phyloP scores from a whole-genome alignment of 37 sponge, comb jelly and placozoan species.

The Diacarnus erythraeanus region DNA sequence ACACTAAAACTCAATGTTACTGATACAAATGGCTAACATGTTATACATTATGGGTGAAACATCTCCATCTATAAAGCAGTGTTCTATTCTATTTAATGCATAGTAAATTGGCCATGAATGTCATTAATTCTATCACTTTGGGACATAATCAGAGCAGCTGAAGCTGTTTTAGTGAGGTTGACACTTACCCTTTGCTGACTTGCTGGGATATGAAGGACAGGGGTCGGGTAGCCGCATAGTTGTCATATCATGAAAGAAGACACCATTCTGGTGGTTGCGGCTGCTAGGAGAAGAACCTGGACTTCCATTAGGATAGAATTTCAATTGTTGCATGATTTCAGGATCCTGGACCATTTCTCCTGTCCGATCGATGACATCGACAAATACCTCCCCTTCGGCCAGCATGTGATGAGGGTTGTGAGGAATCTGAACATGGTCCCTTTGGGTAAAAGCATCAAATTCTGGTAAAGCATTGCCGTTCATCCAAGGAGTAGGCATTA shows the following conservation, averaged over 20 bases:
- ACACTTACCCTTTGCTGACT: not conserved
- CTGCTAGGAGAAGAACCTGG: constrained; percentile 3
- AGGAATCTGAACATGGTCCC: not conserved
- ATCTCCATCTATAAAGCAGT: no score
- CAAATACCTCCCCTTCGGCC: constrained; percentile 5
- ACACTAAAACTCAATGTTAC: not conserved
- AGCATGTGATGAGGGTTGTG: not conserved
- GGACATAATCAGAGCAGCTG: no score
- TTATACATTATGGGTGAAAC: no score
- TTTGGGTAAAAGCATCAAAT: not conserved
- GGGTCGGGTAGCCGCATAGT: not conserved
- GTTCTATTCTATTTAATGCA: no score
- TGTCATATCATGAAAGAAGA: not conserved
- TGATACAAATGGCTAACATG: no score
- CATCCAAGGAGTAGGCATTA: not conserved
- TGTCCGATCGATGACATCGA: constrained; percentile 15
- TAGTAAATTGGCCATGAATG: not conserved
- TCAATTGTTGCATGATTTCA: not conserved
- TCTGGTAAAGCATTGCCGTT: not conserved
- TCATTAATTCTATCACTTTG: not conserved
- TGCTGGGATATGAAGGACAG: not conserved
- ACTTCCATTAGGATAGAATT: not conserved
- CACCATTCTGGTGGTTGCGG: not conserved
- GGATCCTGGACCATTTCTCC: not conserved
- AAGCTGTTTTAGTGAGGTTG: no score